phyloP scores from a whole-genome alignment of 2,797 vertebrate species.

The Melopsittacus undulatus region DNA sequence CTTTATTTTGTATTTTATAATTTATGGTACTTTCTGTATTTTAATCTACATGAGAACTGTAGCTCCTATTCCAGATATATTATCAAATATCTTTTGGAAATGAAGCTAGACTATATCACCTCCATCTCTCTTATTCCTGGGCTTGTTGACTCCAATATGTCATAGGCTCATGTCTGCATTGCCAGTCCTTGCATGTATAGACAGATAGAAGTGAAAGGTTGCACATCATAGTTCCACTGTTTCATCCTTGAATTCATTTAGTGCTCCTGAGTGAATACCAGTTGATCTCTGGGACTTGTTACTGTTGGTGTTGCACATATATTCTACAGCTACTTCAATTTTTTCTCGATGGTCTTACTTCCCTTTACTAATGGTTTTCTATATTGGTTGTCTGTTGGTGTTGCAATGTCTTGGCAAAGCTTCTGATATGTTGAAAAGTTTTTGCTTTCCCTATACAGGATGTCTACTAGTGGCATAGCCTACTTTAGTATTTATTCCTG shows the following conservation, averaged over 20 bases:
- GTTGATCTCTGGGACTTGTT: background rate
- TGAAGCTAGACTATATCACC: background rate
- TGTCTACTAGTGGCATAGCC: background rate
- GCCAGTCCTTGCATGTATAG: background rate
- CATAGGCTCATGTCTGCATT: background rate
- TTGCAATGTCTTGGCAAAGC: background rate
- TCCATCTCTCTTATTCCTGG: background rate
- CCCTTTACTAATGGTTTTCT: background rate
- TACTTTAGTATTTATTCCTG: background rate
- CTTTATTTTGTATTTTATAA: background rate
- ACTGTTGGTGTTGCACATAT: background rate
- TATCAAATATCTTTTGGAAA: background rate
- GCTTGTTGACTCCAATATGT: background rate
- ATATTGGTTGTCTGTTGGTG: background rate
- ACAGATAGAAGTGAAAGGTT: background rate
- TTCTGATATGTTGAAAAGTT: background rate
- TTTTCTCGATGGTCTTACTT: background rate
- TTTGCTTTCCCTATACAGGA: background rate
- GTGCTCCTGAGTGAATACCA: background rate
- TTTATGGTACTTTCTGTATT: background rate
- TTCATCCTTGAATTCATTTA: background rate
- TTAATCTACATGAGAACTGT: background rate
- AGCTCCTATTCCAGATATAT: background rate
- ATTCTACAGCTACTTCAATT: background rate
- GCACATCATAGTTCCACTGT: background rate